These are phyloP conservation scores for Pygoscelis adeliae DNA, from an alignment of 2,113 vertebrate species.

Conservation along the genomic window DNA sequence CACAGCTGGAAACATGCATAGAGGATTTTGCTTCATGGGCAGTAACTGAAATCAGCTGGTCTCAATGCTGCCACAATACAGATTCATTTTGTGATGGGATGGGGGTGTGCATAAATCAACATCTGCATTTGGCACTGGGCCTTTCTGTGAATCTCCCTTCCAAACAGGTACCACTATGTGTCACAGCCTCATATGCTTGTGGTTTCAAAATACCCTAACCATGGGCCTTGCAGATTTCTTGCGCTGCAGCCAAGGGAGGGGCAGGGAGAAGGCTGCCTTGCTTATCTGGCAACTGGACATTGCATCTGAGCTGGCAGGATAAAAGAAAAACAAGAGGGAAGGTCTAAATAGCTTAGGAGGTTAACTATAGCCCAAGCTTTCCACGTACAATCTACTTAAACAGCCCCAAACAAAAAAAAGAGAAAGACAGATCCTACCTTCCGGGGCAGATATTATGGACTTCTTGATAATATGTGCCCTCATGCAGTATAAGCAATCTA, in stretches of 20 bases:
- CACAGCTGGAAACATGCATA: not conserved
- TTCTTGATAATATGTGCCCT: not conserved
- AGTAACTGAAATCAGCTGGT: not conserved
- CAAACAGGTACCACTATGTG: not conserved
- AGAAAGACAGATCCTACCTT: not conserved
- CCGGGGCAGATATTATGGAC: not conserved
- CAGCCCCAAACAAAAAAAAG: not conserved
- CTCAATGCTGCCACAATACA: not conserved
- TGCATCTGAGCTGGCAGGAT: constrained; percentile 3
- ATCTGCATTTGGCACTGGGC: not conserved
- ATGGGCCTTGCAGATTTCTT: not conserved
- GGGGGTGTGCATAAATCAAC: not conserved
- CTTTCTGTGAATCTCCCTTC: not conserved
- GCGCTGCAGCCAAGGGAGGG: not conserved
- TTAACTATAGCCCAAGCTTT: not conserved
- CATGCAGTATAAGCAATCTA: not conserved
- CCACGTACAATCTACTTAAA: not conserved
- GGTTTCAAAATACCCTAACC: not conserved
- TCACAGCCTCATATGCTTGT: not conserved
- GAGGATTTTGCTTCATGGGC: not conserved
- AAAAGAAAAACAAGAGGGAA: constrained; percentile 3
- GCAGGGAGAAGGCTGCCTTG: not conserved
- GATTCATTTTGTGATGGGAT: not conserved
- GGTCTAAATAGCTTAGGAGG: not conserved
- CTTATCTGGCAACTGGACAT: constrained; percentile 27